phyloP scores from a whole-genome alignment of 1,140 invertebrate genomes.

The Calephelis nemesis region DNA sequence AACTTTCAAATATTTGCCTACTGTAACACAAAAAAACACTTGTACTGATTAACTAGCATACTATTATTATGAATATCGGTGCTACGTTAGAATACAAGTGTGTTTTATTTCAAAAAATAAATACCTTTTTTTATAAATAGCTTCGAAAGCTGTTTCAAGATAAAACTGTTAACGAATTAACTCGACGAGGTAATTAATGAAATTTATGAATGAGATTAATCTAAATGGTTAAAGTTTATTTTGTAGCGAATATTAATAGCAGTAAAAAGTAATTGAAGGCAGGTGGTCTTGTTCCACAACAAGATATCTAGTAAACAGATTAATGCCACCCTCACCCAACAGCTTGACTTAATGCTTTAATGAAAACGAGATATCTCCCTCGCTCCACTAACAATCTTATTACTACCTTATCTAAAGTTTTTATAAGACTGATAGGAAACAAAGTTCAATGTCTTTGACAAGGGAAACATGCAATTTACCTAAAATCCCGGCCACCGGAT shows the following conservation, averaged over 20 bases:
- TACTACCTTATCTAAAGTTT: constrained; percentile 25
- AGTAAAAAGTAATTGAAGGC: constrained; percentile 17
- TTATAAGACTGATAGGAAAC: no score
- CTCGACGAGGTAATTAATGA: background rate
- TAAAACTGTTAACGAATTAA: background rate
- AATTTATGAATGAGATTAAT: background rate
- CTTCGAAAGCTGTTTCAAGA: no score
- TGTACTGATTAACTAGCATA: no score
- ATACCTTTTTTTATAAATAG: no score
- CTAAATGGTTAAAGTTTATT: background rate
- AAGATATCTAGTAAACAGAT: constrained; percentile 62
- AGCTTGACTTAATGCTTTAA: constrained; percentile 64
- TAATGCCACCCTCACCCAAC: constrained; percentile 47
- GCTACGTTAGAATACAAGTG: no score
- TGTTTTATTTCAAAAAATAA: no score
- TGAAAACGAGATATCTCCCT: constrained; percentile 49
- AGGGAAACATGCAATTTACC: no score
- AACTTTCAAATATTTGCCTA: no score
- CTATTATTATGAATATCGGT: no score
- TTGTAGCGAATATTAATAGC: constrained; percentile 4
- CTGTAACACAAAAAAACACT: no score
- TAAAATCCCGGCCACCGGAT: no score
- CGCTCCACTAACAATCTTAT: constrained; percentile 52
- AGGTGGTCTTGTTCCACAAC: constrained; percentile 46
- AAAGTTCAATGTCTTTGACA: no score